Base-by-base conservation (phyloP, 2,888 invertebrate genomes). In the Polyommatus icarus region DNA sequence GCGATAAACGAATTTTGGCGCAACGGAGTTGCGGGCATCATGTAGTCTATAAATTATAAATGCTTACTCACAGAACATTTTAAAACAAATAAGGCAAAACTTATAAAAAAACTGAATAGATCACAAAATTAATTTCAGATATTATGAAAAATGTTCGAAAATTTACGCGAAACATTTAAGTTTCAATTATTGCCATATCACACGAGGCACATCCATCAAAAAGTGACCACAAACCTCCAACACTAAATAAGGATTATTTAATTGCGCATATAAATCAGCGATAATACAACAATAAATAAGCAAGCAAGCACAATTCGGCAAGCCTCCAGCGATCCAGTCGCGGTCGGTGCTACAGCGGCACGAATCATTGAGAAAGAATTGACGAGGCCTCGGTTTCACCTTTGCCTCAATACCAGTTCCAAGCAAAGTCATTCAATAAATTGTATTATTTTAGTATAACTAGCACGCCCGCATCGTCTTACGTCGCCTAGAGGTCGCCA, bases 341-440 rank as follows among this genome's bases (percentile, higher is more conserved):
- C 20, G 20, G n/a, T 8, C 24, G 18, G 54, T 54, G 15, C 50
- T 18, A 88, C 90, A 91, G 89, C 89, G 90, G 87, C 90, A 90
- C 89, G 90, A 87, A 89, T 85, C 85, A 83, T 91, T 91, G 83
- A 87, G 85, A 87, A 91, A 89, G 85, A 84, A 81, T 85, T 83
- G 87, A 79, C 80, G 88, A 91, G 91, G 82, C 87, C 83, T 84
- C 84, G 81, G 87, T 90, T 91, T 90, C 89, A 90, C 90, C 88
- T 91, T 88, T 89, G 84, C 85, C 86, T 90, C 88, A 88, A 88
- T 88, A 87, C 83, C 85, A 86, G 29, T 50, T 46, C 29, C 71
- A 67, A 77, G 77, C 80, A 78, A 61, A 24, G 61, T 61, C 61
- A 79, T 29, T 61, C 40, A 67, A 59, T 67, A 78, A 76, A 71